Percentiles rank a stretch among this genome's conserved stretches.
phyloP scores from a whole-genome alignment of 2,888 invertebrate genomes.

The Chymomyza fuscimana region DNA sequence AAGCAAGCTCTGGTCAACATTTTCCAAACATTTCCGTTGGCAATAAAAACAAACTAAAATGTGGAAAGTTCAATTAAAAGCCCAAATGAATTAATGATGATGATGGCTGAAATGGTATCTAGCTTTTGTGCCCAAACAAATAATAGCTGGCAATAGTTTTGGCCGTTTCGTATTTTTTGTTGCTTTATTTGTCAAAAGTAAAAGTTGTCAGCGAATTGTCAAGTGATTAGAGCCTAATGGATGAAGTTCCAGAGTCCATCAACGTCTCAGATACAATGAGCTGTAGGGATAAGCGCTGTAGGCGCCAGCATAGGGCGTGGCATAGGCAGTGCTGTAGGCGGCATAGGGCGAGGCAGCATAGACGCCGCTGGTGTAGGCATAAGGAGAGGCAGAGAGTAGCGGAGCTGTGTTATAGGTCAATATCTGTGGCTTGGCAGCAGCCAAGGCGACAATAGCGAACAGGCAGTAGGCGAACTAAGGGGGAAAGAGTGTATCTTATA shows the following conservation, averaged over 20 bases:
- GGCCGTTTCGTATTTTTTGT: neutral
- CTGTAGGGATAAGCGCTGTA: constrained; percentile 71
- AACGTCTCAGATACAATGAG: constrained; percentile 63
- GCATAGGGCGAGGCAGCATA: constrained; percentile 46
- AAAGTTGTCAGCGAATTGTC: neutral
- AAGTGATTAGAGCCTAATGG: neutral
- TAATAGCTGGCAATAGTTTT: neutral
- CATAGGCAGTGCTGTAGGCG: constrained; percentile 54
- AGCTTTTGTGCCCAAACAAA: neutral
- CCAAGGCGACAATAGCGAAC: constrained; percentile 66
- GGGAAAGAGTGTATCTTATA: neutral
- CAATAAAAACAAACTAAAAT: neutral
- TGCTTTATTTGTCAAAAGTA: constrained; percentile 1
- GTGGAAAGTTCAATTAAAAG: neutral
- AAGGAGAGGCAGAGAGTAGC: constrained; percentile 59
- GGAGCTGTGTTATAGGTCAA: constrained; percentile 43
- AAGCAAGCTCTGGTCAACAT: neutral
- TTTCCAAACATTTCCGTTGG: neutral
- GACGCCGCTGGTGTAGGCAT: constrained; percentile 63
- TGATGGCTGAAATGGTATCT: neutral
- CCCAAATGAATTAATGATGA: neutral
- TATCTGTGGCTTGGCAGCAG: constrained; percentile 62
- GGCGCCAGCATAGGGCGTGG: constrained; percentile 66
- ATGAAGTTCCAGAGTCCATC: neutral
- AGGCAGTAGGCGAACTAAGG: constrained; percentile 67